These are phyloP conservation scores for Pygoscelis adeliae DNA, from an alignment of 2,113 vertebrate genomes.

Conservation along the genomic window DNA sequence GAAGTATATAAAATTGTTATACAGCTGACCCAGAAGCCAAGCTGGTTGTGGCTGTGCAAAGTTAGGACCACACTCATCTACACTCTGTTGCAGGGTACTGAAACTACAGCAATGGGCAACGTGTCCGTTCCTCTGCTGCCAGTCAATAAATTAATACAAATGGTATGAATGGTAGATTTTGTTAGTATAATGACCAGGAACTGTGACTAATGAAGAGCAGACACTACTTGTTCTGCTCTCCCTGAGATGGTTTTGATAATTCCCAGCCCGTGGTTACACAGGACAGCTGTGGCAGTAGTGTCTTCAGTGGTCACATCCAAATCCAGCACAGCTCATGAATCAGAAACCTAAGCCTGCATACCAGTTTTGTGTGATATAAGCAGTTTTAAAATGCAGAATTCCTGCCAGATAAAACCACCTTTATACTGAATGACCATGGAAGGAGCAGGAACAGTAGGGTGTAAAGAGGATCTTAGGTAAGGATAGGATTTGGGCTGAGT, in stretches of 20 bases:
- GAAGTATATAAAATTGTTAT: not conserved
- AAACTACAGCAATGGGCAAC: not conserved
- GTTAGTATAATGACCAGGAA: not conserved
- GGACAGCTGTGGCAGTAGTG: not conserved
- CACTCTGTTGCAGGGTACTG: not conserved
- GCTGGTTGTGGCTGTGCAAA: not conserved
- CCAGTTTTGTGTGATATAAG: not conserved
- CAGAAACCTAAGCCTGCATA: not conserved
- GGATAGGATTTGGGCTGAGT: not conserved
- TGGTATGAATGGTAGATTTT: not conserved
- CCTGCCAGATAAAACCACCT: not conserved
- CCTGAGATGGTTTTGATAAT: not conserved
- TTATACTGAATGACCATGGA: not conserved
- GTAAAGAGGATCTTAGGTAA: not conserved
- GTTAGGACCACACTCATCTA: not conserved
- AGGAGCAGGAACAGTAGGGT: not conserved
- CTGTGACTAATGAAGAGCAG: not conserved
- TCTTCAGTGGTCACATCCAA: not conserved
- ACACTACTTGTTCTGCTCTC: not conserved
- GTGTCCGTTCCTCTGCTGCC: not conserved
- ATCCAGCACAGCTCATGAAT: not conserved
- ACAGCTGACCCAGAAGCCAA: not conserved
- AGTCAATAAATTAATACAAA: not conserved
- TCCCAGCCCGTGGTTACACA: not conserved
- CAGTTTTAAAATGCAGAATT: not conserved